A percentile compares a stretch with the other conserved stretches of the same genome.
These are phyloP conservation scores for Danionella cerebrum DNA, from an alignment of 2,113 vertebrate species.

Conservation along the genomic window DNA sequence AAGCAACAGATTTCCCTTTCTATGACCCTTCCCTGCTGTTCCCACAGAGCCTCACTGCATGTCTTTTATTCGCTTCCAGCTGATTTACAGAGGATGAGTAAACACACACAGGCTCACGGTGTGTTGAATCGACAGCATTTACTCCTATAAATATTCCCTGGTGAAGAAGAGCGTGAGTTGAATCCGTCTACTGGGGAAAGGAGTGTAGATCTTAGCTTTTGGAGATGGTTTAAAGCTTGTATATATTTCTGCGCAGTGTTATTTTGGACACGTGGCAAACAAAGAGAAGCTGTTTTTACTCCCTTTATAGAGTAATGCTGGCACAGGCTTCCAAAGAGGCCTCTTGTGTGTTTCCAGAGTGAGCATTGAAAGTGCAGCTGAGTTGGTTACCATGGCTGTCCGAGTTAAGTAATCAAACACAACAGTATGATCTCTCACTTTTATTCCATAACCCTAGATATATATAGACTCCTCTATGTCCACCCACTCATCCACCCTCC, in stretches of 20 bases:
- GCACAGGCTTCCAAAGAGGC: background rate
- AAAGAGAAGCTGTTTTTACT: background rate
- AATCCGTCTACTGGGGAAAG: slow-evolving; percentile 1
- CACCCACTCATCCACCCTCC: slow-evolving; percentile 34
- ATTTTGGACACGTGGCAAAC: slow-evolving; percentile 31
- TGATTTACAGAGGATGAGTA: slow-evolving; percentile 18
- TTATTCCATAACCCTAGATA: slow-evolving; percentile 38
- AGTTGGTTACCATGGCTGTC: slow-evolving; percentile 38
- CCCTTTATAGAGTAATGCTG: background rate
- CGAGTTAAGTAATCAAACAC: slow-evolving; percentile 40
- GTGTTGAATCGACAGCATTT: background rate
- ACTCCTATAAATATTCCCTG: background rate
- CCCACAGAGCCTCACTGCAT: slow-evolving; percentile 31
- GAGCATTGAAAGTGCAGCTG: slow-evolving; percentile 22
- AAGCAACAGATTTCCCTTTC: slow-evolving; percentile 15
- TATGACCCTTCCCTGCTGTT: slow-evolving; percentile 31
- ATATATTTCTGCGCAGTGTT: slow-evolving; percentile 19
- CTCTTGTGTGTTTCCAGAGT: background rate
- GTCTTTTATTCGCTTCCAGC: slow-evolving; percentile 33
- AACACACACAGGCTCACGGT: background rate
- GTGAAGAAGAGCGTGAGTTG: slow-evolving; percentile 10
- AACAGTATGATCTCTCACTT: slow-evolving; percentile 30
- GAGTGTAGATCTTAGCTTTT: background rate
- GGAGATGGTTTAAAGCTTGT: slow-evolving; percentile 17
- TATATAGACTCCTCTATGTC: slow-evolving; percentile 40